Percentiles rank a stretch among this genome's conserved stretches.
Evolutionary conservation across 2,113 vertebrate genomes (phyloP).

Genomic region (Elephantulus edwardii): DNA sequence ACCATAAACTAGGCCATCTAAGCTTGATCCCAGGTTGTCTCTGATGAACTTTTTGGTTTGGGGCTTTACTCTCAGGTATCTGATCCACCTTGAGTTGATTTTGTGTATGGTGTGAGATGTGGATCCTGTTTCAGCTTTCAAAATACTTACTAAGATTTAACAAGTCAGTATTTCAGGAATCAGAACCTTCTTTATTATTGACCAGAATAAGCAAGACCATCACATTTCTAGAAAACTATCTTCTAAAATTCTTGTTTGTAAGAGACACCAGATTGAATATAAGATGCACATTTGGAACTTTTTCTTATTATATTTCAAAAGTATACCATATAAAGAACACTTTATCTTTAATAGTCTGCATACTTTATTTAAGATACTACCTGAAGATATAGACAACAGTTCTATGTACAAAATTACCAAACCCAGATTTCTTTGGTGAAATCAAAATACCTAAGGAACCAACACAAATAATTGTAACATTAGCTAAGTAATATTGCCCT

Average conservation of each 20-base stretch:
- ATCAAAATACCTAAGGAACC: conserved; percentile 49
- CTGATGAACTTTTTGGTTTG: no score
- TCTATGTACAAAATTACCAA: background rate
- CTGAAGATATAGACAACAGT: background rate
- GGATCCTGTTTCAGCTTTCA: no score
- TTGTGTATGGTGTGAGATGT: no score
- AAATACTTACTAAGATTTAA: background rate
- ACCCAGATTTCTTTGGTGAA: background rate
- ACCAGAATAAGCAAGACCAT: background rate
- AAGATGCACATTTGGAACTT: background rate
- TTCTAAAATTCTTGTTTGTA: background rate
- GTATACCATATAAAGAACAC: background rate
- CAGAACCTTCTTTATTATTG: background rate
- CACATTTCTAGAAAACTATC: background rate
- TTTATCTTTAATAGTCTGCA: background rate
- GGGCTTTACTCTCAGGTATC: no score
- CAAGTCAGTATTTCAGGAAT: background rate
- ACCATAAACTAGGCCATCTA: no score
- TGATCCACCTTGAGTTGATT: no score
- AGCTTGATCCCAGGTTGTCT: no score
- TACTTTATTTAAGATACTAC: background rate
- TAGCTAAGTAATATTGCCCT: background rate
- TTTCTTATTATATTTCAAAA: background rate
- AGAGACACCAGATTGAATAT: background rate
- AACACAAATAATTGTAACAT: background rate